phyloP scores from a whole-genome alignment of 2,888 invertebrate genomes.

The Noctuana brunneofusca region DNA sequence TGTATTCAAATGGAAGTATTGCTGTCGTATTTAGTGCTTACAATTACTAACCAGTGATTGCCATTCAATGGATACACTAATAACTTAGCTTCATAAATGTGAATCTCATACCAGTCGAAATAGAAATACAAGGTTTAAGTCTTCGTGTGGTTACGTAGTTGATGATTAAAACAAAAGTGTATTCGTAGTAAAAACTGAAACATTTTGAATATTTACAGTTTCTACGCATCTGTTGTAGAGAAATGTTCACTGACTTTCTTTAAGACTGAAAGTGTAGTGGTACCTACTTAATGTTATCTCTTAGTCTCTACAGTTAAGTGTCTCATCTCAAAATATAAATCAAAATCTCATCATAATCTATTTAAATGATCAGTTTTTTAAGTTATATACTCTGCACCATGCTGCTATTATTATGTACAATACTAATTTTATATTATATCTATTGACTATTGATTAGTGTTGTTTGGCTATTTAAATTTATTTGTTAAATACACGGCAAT shows the following conservation, averaged over 20 bases:
- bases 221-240: constrained; percentile 29
- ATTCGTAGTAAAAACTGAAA: constrained; percentile 3
- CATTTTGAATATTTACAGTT: constrained; percentile 31
- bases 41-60: constrained; percentile 3
- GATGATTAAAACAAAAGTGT: constrained; percentile 2
- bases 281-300: constrained; percentile 32
- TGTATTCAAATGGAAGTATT: constrained; percentile 38
- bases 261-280: constrained; percentile 47
- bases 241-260: constrained; percentile 41
- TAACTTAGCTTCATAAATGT: constrained; percentile 6
- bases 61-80: constrained; percentile 1
- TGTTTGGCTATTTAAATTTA: neutral
- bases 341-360: neutral
- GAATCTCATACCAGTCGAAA: constrained; percentile 19
- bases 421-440: neutral
- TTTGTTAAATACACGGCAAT: no score
- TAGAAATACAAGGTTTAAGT: constrained; percentile 11
- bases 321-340: constrained; percentile 4
- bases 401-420: neutral
- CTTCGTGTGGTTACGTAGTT: constrained; percentile 4
- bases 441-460: neutral
- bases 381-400: neutral
- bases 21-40: constrained; percentile 38
- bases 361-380: neutral
- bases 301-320: neutral